Percentiles rank a stretch among this genome's conserved stretches.
Conservation (phyloP, 2,113 vertebrate genomes). For the Lepidothrix coronata region DNA sequence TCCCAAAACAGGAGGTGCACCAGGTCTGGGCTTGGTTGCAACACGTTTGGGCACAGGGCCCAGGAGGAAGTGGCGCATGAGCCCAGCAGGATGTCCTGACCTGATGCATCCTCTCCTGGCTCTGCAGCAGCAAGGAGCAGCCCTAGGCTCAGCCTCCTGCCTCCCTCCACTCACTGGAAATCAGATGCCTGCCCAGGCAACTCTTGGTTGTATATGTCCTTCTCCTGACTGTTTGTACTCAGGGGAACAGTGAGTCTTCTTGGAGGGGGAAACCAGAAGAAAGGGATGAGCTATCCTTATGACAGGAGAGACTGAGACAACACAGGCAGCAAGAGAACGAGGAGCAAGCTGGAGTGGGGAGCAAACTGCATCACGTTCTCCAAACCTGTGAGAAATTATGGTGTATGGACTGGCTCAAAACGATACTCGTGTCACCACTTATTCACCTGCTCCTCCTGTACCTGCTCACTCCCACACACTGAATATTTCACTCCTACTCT, state of each 20-base stretch:
- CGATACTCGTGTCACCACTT: rapidly evolving
- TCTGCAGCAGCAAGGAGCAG: neutral
- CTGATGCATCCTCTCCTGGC: neutral
- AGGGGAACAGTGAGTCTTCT: neutral
- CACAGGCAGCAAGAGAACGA: neutral
- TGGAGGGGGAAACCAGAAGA: neutral
- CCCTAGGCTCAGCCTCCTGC: neutral
- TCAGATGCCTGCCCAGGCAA: neutral
- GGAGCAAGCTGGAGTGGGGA: neutral
- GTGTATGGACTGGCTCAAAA: neutral
- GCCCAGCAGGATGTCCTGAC: neutral
- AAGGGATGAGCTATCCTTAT: neutral
- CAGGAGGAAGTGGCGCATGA: neutral
- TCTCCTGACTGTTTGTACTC: rapidly evolving
- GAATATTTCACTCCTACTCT: neutral
- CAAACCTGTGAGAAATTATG: neutral
- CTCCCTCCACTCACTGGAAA: neutral
- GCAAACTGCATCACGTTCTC: neutral
- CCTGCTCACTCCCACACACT: neutral
- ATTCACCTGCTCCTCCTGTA: neutral
- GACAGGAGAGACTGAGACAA: neutral
- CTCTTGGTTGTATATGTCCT: rapidly evolving
- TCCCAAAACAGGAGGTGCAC: neutral
- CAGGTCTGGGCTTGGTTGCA: neutral
- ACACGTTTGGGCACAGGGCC: neutral